Percentiles rank a stretch among this genome's conserved stretches.
Conservation (phyloP, 2,797 vertebrate genomes). For the Pseudomugil gertrudae region DNA sequence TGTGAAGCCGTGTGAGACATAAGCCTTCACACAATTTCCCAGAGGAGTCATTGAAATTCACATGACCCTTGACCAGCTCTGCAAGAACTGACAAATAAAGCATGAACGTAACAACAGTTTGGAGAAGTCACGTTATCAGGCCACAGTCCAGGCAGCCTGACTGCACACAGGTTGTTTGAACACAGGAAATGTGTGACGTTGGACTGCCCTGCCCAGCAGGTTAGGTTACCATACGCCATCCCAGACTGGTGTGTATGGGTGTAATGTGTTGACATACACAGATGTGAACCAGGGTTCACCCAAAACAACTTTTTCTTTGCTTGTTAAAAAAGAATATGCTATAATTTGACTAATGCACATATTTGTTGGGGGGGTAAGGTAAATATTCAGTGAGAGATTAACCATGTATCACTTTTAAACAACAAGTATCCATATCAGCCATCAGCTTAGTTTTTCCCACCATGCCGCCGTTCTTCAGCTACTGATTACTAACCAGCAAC, state of each 20-base stretch:
- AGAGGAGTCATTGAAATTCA: neutral
- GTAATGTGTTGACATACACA: neutral
- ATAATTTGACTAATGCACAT: neutral
- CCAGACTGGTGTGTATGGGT: accelerated
- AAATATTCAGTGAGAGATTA: too few species aligned
- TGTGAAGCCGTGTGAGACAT: neutral
- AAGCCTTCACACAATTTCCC: neutral
- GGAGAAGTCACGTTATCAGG: neutral
- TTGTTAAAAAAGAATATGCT: neutral
- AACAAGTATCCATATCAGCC: neutral
- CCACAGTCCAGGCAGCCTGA: neutral
- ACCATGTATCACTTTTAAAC: too few species aligned
- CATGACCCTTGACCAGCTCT: neutral
- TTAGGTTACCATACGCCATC: neutral
- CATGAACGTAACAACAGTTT: neutral
- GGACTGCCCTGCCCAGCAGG: slow-evolving; percentile 25
- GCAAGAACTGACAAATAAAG: neutral
- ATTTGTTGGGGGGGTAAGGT: neutral
- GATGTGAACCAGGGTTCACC: slow-evolving; percentile 2
- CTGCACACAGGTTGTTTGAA: neutral
- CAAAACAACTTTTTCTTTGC: neutral
- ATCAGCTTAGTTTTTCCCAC: neutral
- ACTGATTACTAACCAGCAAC: slow-evolving; percentile 26
- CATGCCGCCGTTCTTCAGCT: accelerated
- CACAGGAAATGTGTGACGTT: neutral